Base-by-base conservation (phyloP, 2,888 invertebrate genomes). In the Timema cristinae region DNA sequence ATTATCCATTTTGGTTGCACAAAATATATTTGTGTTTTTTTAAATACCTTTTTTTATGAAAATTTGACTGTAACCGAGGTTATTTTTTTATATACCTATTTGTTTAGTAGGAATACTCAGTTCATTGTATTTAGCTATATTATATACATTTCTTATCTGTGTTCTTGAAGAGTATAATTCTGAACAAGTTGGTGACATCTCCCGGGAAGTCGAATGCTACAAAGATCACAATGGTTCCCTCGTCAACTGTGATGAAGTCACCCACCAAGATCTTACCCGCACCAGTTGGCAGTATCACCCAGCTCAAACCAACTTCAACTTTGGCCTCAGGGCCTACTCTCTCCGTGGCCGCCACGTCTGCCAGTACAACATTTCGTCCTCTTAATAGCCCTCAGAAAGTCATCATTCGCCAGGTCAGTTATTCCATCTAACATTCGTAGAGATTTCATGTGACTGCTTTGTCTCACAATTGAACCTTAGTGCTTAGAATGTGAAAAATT, bases 201-300 rank as follows among this genome's bases (percentile, higher is more conserved):
- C 71, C 76, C n/a, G 71, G 75, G 48, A 78, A 72, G 66, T 66
- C 73, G 10, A 71, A 80, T 10, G 79, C 32, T 32, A 32, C 82
- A 47, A 83, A 82, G 76, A 79, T 83, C 76, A 80, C 82, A 51
- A 78, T 83, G 77, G 83, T 85, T 75, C 83, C 85, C 81, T 82
- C 85, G 2, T 83, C 88, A 71, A 79, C 83, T 13, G 81, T 89
- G 10, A 81, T 89, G 9, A 91, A 91, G 81, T 88, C 91, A 13
- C 90, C 91, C 0, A 85, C 91, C 50, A 91, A 90, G 82, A 87
- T 92, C 76, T 82, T 90, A 74, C 89, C 91, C 11, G 88, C 89
- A 7, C 86, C 89, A 16, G 76, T 82, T 32, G 78, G 77, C 16
- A 75, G 77, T 50, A 77, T 77, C 50, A 76, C 77, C 70, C 77